A percentile compares a stretch with the other conserved stretches of the same genome.
These are phyloP conservation scores for Passer montanus DNA, from an alignment of 2,113 vertebrate species.

Conservation along the genomic window DNA sequence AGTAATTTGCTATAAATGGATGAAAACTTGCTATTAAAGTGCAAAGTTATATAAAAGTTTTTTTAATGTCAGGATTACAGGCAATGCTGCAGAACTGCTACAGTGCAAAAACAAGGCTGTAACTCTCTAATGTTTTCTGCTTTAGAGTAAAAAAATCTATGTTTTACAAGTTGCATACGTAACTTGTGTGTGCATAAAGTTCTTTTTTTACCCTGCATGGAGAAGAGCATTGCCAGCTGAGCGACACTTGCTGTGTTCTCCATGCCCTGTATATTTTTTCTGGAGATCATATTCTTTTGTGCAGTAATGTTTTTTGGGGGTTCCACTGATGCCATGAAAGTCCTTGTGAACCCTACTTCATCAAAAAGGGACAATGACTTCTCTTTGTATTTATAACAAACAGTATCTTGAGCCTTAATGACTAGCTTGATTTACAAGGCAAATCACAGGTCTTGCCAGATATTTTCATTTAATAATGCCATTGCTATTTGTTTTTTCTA, in stretches of 20 bases:
- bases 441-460: background rate
- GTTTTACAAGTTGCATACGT: background rate
- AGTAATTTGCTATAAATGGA: background rate
- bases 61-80: background rate
- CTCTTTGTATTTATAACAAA: background rate
- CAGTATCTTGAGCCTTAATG: background rate
- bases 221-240: background rate
- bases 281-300: background rate
- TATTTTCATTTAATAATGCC: background rate
- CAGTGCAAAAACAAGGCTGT: background rate
- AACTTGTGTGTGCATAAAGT: background rate
- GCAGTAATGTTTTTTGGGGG: too few relatives aligned
- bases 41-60: background rate
- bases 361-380: background rate
- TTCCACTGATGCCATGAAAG: background rate
- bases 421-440: background rate
- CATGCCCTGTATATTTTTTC: background rate
- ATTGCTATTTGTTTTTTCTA: background rate
- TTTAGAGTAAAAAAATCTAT: background rate
- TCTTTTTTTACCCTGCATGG: background rate
- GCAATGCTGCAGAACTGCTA: background rate
- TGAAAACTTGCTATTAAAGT: background rate
- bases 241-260: background rate
- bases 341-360: background rate
- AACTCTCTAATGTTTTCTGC: background rate